Evolutionary conservation across 1,140 invertebrate genomes (phyloP), one percentile per base, ranked within the genome.

Genomic region (Heliconius hewitsoni): DNA sequence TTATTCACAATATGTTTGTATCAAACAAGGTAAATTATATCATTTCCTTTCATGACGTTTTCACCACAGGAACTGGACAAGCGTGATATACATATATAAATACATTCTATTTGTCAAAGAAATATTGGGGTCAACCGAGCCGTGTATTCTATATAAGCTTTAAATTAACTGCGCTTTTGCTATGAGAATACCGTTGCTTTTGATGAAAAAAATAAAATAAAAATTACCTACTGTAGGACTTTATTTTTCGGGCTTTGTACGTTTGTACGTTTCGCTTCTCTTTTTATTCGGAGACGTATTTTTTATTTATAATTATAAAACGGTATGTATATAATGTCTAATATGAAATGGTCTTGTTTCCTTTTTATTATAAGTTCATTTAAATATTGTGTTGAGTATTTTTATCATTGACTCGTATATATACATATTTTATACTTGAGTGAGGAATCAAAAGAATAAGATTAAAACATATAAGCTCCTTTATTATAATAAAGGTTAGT

Each of bases 151-250:
- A 30, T 66, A 76, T 76, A 76, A 76, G 74, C 57, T 76, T 34
- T 34, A 76, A 76, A 76, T 76, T 76, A 76, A 37, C 74, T 66
- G 57, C 73, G 19, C 60, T 76, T 76, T 76, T 76, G 60, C 57
- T 23, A 60, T 46, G 74, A 60, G 57, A 75, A 30, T 60, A 57
- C 8, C 50, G 52, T 74, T 37, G 34, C 73, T 74, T 74, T 73
- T 74, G 30, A 57, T 34, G 34, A 55, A 52, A 34, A 74, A 37
- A 37, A 6, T 34, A 34, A 37, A 74, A 74, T 74, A 74, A 74
- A 60, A 74, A 74, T 57, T 57, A 46, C 13, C 42, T 46, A 37
- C 30, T 55, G 73, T 74, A 34, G 30, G 9, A 74, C 46, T 18
- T 46, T 46, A 4, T 42, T 42, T 42, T 42, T 42, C 42, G 42